phyloP scores from a whole-genome alignment of 2,888 invertebrate genomes.

The Calameuta pallipes region DNA sequence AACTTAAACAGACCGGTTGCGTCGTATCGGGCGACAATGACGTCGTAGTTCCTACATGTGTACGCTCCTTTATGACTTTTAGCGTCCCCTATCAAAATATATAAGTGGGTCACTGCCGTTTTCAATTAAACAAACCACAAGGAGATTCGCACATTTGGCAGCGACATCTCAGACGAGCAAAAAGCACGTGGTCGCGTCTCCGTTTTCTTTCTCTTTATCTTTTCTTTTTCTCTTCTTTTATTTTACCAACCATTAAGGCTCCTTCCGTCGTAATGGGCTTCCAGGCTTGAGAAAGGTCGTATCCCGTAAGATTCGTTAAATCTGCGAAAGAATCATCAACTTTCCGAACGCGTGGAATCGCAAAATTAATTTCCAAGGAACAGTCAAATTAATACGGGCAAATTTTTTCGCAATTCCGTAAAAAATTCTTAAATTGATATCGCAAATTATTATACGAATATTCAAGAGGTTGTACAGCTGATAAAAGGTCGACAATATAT shows the following conservation, averaged over 20 bases:
- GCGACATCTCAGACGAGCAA: constrained; percentile 54
- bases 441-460: neutral
- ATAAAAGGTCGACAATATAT: too few relatives aligned
- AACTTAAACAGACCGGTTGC: neutral
- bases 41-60: neutral
- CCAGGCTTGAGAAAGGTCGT: constrained; percentile 43
- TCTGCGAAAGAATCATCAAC: neutral
- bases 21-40: neutral
- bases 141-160: constrained; percentile 47
- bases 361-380: neutral
- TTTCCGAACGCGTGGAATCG: neutral
- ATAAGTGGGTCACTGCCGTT: constrained; percentile 56
- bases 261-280: constrained; percentile 21
- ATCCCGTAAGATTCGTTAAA: neutral
- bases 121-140: constrained; percentile 45
- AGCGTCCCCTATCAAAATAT: constrained; percentile 8
- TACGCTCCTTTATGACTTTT: neutral
- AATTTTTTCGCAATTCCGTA: too few relatives aligned
- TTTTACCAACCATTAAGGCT: constrained; percentile 32
- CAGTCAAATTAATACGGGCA: too few relatives aligned
- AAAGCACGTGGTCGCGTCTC: constrained; percentile 37
- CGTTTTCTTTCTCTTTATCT: constrained; percentile 12
- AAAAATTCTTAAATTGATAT: neutral
- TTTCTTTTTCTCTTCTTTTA: constrained; percentile 17
- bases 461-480: too few relatives aligned